Conservation (phyloP, 2,888 invertebrate species). For the Atherix ibis region DNA sequence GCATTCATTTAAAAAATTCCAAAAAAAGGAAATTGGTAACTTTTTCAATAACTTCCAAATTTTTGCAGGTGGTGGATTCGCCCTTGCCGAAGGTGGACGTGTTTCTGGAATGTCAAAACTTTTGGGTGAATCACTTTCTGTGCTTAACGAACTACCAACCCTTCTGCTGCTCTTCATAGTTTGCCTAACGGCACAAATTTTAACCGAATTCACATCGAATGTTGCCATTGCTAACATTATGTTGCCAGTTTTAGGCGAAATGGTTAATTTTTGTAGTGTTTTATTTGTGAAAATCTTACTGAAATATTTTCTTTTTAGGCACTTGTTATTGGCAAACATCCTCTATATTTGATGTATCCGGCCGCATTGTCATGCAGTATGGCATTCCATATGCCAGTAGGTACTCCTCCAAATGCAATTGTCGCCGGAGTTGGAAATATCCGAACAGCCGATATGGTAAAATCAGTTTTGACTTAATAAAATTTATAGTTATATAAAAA, state of each 20-base stretch:
- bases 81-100: constrained; percentile 73
- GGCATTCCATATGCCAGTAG: constrained; percentile 87
- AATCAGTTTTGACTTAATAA: background rate
- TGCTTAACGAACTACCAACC: constrained; percentile 45
- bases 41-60: background rate
- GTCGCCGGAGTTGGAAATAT: constrained; percentile 72
- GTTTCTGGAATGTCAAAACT: constrained; percentile 59
- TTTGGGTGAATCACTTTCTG: constrained; percentile 55
- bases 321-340: constrained; percentile 48
- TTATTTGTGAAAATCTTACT: background rate
- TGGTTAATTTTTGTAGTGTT: constrained; percentile 36
- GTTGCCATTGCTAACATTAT: constrained; percentile 82
- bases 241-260: constrained; percentile 65
- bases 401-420: constrained; percentile 90
- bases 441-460: constrained; percentile 61
- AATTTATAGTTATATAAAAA: background rate
- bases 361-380: constrained; percentile 80
- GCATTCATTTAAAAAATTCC: background rate
- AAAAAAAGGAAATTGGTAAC: too few species aligned
- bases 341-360: constrained; percentile 78
- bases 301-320: constrained; percentile 1
- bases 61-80: constrained; percentile 66
- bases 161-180: constrained; percentile 57
- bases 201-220: constrained; percentile 83
- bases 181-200: constrained; percentile 54